Evolutionary conservation across 2,113 vertebrate genomes (phyloP).

Genomic region (Sarotherodon lohbergeri): DNA sequence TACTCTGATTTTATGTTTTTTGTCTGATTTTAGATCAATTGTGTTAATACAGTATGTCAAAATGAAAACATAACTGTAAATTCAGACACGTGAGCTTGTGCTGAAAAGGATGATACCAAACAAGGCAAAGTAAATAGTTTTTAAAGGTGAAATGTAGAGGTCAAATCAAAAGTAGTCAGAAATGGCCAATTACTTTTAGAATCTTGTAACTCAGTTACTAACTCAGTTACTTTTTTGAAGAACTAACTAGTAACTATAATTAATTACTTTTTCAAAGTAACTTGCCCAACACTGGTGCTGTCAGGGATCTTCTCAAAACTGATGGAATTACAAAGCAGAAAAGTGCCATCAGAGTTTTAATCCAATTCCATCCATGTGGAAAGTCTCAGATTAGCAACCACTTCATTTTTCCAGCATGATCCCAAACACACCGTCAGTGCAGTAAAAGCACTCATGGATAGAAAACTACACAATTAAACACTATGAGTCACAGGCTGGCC

Average conservation of each 20-base stretch:
- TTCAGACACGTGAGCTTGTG: too few relatives aligned
- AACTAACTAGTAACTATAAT: neutral
- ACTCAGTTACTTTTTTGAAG: neutral
- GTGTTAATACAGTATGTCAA: too few relatives aligned
- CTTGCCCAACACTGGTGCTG: neutral
- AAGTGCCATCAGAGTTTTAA: neutral
- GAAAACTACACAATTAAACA: neutral
- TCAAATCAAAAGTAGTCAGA: too few relatives aligned
- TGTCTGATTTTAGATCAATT: too few relatives aligned
- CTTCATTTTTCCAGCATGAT: neutral
- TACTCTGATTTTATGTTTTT: too few relatives aligned
- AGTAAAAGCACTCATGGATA: neutral
- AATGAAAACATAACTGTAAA: too few relatives aligned
- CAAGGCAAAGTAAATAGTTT: too few relatives aligned
- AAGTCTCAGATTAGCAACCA: neutral
- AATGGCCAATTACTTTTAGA: neutral
- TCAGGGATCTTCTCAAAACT: neutral
- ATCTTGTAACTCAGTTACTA: neutral
- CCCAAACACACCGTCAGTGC: neutral
- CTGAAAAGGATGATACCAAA: too few relatives aligned
- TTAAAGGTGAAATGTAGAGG: too few relatives aligned
- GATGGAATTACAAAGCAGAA: neutral
- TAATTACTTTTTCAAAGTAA: neutral
- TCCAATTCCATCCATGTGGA: neutral
- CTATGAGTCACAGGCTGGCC: neutral